Evolutionary conservation across 2,888 invertebrate genomes (phyloP).

Genomic region (Schrankia costaestrigalis): DNA sequence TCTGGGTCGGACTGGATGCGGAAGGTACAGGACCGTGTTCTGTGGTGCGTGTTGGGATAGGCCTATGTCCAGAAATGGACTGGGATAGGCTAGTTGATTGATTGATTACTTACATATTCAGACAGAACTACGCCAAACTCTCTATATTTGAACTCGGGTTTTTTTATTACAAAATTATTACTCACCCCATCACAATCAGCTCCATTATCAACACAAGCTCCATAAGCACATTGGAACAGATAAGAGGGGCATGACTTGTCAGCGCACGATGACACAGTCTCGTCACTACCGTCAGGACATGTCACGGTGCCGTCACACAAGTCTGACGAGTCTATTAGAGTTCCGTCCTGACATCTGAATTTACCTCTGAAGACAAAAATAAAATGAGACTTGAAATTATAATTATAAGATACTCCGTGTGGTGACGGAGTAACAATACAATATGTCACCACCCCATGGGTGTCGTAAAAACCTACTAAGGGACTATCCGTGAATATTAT

Average conservation of each 20-base stretch:
- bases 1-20: too few species aligned
- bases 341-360: conserved; percentile 54
- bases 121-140: too few species aligned
- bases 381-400: background rate
- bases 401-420: background rate
- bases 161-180: too few species aligned
- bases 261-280: conserved; percentile 55
- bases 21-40: too few species aligned
- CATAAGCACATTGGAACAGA: conserved; percentile 82
- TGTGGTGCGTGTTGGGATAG: too few species aligned
- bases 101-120: too few species aligned
- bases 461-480: too few species aligned
- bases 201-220: conserved; percentile 82
- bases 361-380: conserved; percentile 36
- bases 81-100: too few species aligned
- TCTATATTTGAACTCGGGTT: too few species aligned
- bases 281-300: conserved; percentile 62
- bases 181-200: conserved; percentile 71
- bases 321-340: conserved; percentile 38
- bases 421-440: background rate
- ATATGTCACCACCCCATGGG: too few species aligned
- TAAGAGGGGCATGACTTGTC: conserved; percentile 67
- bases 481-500: too few species aligned
- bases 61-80: too few species aligned
- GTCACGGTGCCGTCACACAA: conserved; percentile 57